Conservation (phyloP, 2,888 invertebrate genomes). For the Litoditis marina region DNA sequence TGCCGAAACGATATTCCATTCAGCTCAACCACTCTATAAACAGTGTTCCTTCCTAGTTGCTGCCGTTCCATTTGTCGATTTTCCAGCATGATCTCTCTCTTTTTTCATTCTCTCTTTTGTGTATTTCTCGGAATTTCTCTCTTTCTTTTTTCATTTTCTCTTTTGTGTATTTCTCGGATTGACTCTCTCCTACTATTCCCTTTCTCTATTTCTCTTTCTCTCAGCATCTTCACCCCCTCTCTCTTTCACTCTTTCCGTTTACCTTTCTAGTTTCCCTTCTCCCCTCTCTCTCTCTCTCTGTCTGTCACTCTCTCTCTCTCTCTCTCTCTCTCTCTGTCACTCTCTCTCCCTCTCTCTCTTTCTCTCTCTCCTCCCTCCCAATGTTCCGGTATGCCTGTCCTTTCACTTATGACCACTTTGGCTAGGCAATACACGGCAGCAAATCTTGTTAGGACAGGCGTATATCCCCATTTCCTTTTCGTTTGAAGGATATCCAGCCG, state of each 20-base stretch:
- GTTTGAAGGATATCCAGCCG: background rate
- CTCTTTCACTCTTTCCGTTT: conserved; percentile 1
- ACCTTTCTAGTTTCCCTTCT: conserved; percentile 6
- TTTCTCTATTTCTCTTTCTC: background rate
- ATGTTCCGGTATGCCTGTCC: background rate
- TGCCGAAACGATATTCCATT: no score
- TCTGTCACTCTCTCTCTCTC: conserved; percentile 6
- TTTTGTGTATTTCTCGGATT: background rate
- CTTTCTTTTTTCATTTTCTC: background rate
- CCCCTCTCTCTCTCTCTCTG: conserved; percentile 1
- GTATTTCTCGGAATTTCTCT: background rate
- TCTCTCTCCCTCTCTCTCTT: conserved; percentile 6
- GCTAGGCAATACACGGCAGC: background rate
- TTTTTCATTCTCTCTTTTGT: background rate
- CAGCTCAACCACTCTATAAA: no score
- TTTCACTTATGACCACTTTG: background rate
- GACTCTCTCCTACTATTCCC: background rate
- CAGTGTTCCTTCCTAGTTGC: no score
- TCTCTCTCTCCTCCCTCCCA: conserved; percentile 2
- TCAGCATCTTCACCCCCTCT: conserved; percentile 2
- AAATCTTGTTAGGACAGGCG: background rate
- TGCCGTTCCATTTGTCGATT: no score
- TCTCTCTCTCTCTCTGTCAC: conserved; percentile 3
- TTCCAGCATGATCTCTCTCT: no score
- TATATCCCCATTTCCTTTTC: background rate